Conservation (phyloP, 1,140 invertebrate genomes). For the Anthonomus grandis region DNA sequence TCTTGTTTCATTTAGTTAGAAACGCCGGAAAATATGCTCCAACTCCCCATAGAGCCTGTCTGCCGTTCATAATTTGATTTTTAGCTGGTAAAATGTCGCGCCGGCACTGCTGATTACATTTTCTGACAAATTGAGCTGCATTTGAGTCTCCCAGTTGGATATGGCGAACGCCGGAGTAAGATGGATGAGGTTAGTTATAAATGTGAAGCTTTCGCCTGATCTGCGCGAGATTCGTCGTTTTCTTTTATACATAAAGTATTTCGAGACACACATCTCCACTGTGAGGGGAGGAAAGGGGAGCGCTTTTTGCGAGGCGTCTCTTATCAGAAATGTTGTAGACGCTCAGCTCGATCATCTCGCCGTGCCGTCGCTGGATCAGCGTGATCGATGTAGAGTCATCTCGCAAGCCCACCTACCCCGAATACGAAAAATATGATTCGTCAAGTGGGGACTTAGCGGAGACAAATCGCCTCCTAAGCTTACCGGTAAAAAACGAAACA, state of each 20-base stretch:
- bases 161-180: slow-evolving; percentile 39
- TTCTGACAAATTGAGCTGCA: slow-evolving; percentile 53
- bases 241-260: slow-evolving; percentile 48
- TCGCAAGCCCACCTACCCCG: slow-evolving; percentile 25
- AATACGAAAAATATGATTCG: slow-evolving; percentile 39
- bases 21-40: no score
- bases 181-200: slow-evolving; percentile 54
- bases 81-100: slow-evolving; percentile 5
- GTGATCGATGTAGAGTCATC: slow-evolving; percentile 46
- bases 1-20: no score
- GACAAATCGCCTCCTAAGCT: slow-evolving; percentile 32
- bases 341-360: slow-evolving; percentile 47
- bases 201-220: slow-evolving; percentile 51
- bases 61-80: slow-evolving; percentile 11
- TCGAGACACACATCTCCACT: slow-evolving; percentile 42
- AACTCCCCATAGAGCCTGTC: not conserved
- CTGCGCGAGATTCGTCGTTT: slow-evolving; percentile 43
- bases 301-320: slow-evolving; percentile 41
- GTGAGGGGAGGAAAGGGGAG: no score
- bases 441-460: slow-evolving; percentile 24
- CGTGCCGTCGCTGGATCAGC: slow-evolving; percentile 23
- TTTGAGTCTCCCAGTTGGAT: slow-evolving; percentile 20
- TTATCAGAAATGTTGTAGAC: slow-evolving; percentile 48
- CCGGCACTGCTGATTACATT: slow-evolving; percentile 45
- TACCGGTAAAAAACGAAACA: slow-evolving; percentile 24